Evolutionary conservation across 2,113 vertebrate genomes (phyloP), one percentile per base, ranked within the genome.

Genomic region (Dicerorhinus sumatrensis): DNA sequence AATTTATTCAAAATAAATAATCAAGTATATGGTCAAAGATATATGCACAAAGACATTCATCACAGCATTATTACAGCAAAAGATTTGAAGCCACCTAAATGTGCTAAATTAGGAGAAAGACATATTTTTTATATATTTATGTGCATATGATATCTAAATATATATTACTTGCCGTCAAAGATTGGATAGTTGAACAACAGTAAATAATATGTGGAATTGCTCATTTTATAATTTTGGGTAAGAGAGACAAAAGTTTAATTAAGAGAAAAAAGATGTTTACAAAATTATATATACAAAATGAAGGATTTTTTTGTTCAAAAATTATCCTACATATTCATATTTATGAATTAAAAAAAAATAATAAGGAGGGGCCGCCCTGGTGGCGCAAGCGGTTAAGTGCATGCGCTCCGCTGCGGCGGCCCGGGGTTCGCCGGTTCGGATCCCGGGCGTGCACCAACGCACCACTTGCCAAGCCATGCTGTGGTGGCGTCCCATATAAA

Each of bases 191-290:
- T 86, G 54, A 96, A 79, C 36, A 60, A 63, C 4, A 69, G 48
- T 51, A 51, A 88, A 33, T 77, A 29, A 60, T 56, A 75, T 51
- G 5, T 76, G 7, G 12, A 46, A 42, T 54, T 79, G 12, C n/a
- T 69, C 11, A 62, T 13, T 85, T 92, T 86, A 70, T 46, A 77
- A 94, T 94, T 89, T 96, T 42, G 42, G 42, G 42, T 42, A 42
- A 42, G 5, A 42, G 42, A 42, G 39, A 42, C 3, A 42, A 42
- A 42, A 42, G 42, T 42, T 42, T 42, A 42, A 42, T 42, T 70
- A 69, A 89, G 29, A 75, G 46, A 91, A 85, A 92, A 92, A 76
- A 80, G 31, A 63, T 87, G 51, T n/a, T 97, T 91, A 69, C 42
- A 86, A 81, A 91, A 36, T 81, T 88, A 72, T 36, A 46, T 14